phyloP scores from a whole-genome alignment of 2,113 vertebrate species.

The Phalacrocorax carbo region DNA sequence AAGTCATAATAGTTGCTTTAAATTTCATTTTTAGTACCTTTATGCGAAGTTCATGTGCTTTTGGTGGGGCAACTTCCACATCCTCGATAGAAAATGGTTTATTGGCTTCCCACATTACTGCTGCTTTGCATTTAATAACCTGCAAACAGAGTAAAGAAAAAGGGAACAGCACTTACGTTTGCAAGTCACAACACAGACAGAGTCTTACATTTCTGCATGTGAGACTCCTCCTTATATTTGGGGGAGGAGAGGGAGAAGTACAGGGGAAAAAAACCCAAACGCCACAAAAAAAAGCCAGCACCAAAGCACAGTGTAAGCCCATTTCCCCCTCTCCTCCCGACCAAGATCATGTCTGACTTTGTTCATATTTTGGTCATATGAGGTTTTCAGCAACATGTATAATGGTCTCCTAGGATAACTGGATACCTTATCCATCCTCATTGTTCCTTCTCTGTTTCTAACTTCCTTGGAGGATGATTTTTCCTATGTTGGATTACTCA shows the following conservation, averaged over 20 bases:
- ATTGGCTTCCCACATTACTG: slow-evolving; percentile 83
- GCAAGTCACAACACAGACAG: not conserved
- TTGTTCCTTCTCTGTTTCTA: not conserved
- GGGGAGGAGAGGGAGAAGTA: not conserved
- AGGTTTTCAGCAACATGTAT: not conserved
- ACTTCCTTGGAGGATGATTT: not conserved
- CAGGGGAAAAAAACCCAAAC: not conserved
- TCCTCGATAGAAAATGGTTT: slow-evolving; percentile 85
- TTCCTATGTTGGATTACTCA: not conserved
- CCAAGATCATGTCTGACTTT: not conserved
- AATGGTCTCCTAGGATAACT: not conserved
- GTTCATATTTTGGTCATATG: not conserved
- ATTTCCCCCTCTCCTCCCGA: fast-evolving
- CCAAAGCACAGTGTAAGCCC: not conserved
- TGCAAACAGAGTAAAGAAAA: slow-evolving; percentile 47
- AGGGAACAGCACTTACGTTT: not conserved
- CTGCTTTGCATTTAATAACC: slow-evolving; percentile 89
- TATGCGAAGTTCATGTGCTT: slow-evolving; percentile 82
- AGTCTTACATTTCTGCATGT: not conserved
- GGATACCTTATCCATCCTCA: not conserved
- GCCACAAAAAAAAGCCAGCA: not conserved
- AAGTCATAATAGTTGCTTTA: not conserved
- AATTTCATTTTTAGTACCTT: slow-evolving; percentile 73
- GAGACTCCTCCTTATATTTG: not conserved
- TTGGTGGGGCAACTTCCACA: slow-evolving; percentile 84